Evolutionary conservation across 1,140 invertebrate species (phyloP).

Genomic region (Brachionus angularis): DNA sequence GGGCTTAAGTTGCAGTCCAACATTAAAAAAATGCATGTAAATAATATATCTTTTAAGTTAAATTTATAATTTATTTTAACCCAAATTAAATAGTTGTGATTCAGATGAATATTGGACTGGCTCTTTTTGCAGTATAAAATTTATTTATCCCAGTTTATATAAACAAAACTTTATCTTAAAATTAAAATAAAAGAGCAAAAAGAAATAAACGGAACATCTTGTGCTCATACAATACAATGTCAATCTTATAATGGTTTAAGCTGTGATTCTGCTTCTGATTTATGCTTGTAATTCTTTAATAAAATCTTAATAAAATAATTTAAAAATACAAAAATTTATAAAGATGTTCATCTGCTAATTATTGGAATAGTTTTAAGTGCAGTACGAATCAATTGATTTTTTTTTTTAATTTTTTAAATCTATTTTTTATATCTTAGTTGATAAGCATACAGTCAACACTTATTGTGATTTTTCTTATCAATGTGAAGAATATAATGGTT

Average conservation of each 20-base stretch:
- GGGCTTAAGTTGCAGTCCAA: background rate
- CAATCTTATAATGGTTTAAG: conserved; percentile 20
- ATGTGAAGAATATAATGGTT: conserved; percentile 30
- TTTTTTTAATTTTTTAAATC: background rate
- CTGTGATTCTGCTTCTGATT: conserved; percentile 3
- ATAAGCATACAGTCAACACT: conserved; percentile 22
- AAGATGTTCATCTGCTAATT: conserved; percentile 3
- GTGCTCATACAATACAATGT: conserved; percentile 21
- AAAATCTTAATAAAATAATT: background rate
- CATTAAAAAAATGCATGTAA: background rate
- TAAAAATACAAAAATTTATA: background rate
- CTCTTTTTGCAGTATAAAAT: background rate
- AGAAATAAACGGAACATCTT: conserved; percentile 28
- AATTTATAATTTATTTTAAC: too few relatives aligned
- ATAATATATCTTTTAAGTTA: background rate
- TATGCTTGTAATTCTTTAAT: conserved; percentile 13
- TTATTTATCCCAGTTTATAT: too few relatives aligned
- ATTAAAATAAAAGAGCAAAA: background rate
- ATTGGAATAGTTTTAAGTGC: conserved; percentile 29
- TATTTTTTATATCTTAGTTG: background rate
- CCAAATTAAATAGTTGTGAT: background rate
- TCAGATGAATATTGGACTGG: background rate
- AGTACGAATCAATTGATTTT: background rate
- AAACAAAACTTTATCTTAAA: too few relatives aligned
- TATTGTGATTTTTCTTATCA: conserved; percentile 5